Conservation (phyloP, 2,888 invertebrate genomes). For the Bibio marci region DNA sequence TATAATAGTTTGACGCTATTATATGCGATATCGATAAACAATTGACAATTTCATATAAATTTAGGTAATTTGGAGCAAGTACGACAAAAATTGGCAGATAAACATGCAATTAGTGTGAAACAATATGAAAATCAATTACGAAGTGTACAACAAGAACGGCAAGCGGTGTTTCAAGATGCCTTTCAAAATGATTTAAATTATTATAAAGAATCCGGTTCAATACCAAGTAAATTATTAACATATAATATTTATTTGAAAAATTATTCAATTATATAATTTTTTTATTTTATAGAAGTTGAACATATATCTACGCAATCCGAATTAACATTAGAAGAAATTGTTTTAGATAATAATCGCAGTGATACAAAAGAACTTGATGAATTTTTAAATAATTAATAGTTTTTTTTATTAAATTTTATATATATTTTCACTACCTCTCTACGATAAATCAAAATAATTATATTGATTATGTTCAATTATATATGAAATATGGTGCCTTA, state of each 20-base stretch:
- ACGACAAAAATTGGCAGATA: constrained; percentile 34
- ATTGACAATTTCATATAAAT: constrained; percentile 6
- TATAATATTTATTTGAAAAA: constrained; percentile 8
- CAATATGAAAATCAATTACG: constrained; percentile 37
- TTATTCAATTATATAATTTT: not conserved
- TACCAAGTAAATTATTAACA: constrained; percentile 33
- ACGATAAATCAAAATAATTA: not conserved
- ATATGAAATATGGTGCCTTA: too few species aligned
- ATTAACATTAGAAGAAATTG: constrained; percentile 43
- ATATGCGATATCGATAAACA: too few species aligned
- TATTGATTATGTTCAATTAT: too few species aligned
- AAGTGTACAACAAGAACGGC: constrained; percentile 40
- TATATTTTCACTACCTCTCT: too few species aligned
- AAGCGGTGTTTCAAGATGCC: constrained; percentile 49
- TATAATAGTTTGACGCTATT: too few species aligned
- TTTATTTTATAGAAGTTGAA: constrained; percentile 8
- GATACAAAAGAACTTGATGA: constrained; percentile 41
- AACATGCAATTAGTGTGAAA: constrained; percentile 39
- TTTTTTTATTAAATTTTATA: not conserved
- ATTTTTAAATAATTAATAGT: constrained; percentile 35
- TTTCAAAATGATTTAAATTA: constrained; percentile 48
- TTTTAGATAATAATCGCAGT: constrained; percentile 41
- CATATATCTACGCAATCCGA: constrained; percentile 15
- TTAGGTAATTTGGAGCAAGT: constrained; percentile 26
- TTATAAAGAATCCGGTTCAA: constrained; percentile 41